A percentile compares a stretch with the other conserved stretches of the same genome.
Conservation (phyloP, 2,797 vertebrate genomes). For the Rhynchotus rufescens region DNA sequence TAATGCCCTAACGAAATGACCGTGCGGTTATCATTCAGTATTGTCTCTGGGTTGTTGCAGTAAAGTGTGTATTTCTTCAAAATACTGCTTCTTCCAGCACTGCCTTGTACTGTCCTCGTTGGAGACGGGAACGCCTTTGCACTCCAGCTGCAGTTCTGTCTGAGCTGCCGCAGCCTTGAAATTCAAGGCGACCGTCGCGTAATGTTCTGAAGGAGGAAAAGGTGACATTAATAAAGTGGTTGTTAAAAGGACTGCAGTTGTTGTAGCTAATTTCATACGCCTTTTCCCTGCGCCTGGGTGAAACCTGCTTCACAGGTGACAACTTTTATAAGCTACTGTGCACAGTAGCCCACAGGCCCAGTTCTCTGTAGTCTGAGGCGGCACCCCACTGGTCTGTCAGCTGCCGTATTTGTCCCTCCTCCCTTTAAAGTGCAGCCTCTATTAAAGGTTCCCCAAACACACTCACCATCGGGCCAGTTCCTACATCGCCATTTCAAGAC, state of each 20-base stretch:
- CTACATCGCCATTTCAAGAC: slow-evolving; percentile 75
- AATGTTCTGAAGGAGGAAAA: slow-evolving; percentile 70
- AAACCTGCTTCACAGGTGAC: not conserved
- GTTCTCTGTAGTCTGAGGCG: too few relatives aligned
- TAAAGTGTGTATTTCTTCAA: slow-evolving; percentile 76
- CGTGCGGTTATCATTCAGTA: slow-evolving; percentile 21
- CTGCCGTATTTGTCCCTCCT: fast-evolving
- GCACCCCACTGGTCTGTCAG: not conserved
- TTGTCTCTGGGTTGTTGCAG: slow-evolving; percentile 47
- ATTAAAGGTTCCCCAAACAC: fast-evolving
- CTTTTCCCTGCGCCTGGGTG: not conserved
- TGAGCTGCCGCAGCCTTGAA: slow-evolving; percentile 64
- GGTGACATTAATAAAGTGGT: not conserved
- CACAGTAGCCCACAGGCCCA: not conserved
- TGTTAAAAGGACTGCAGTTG: not conserved
- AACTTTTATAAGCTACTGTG: not conserved
- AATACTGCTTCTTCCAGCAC: slow-evolving; percentile 77
- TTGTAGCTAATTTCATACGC: not conserved
- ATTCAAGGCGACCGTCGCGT: slow-evolving; percentile 71
- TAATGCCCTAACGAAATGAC: slow-evolving; percentile 65
- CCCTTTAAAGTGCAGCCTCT: fast-evolving
- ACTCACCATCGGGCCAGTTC: slow-evolving; percentile 77
- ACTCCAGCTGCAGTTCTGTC: slow-evolving; percentile 71
- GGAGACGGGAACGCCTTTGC: slow-evolving; percentile 70
- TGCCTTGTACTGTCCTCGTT: slow-evolving; percentile 69